Conservation (phyloP, 2,113 vertebrate species). For the Xenopus tropicalis region UCB_Xtro_10.0 CM004448.2:21145001-21145500, state of each 20-base stretch:
- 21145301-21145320: slow-evolving; percentile 20
- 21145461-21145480: slow-evolving; percentile 36
- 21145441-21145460: slow-evolving; percentile 19
- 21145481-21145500: slow-evolving; percentile 26
- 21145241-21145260: slow-evolving; percentile 30
- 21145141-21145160: background rate
- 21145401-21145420: slow-evolving; percentile 25
- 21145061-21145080: slow-evolving; percentile 15
- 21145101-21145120: slow-evolving; percentile 19
- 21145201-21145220: slow-evolving; percentile 17
- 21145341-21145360: slow-evolving; percentile 9
- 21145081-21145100: slow-evolving; percentile 5
- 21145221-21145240: slow-evolving; percentile 39
- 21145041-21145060: slow-evolving; percentile 27
- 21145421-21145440: slow-evolving; percentile 32
- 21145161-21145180: slow-evolving; percentile 15
- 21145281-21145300: slow-evolving; percentile 42
- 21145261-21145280: slow-evolving; percentile 41
- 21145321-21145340: slow-evolving; percentile 25
- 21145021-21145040: slow-evolving; percentile 4
- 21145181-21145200: background rate
- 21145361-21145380: slow-evolving; percentile 22
- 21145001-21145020: slow-evolving; percentile 23
- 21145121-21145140: slow-evolving; percentile 21
- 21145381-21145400: slow-evolving; percentile 20